phyloP scores from a whole-genome alignment of 2,888 invertebrate genomes.

The Tiliacea citrago region DNA sequence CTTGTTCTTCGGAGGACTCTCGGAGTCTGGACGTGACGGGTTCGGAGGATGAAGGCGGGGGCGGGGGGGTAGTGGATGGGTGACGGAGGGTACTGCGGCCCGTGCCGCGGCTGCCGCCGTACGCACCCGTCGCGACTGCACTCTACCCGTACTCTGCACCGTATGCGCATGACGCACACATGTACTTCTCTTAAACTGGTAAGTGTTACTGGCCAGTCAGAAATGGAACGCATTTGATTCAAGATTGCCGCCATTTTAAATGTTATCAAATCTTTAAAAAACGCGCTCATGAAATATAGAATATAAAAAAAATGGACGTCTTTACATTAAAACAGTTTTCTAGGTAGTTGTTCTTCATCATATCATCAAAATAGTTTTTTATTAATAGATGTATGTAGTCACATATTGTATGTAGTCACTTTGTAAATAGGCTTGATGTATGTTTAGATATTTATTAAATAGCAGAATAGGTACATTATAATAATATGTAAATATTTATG shows the following conservation, averaged over 20 bases:
- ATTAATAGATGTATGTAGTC: slow-evolving; percentile 32
- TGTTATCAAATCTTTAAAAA: not conserved
- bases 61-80: slow-evolving; percentile 82
- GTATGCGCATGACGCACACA: slow-evolving; percentile 80
- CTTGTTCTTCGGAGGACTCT: slow-evolving; percentile 88
- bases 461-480: not conserved
- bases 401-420: slow-evolving; percentile 19
- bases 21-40: slow-evolving; percentile 89
- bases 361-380: slow-evolving; percentile 42
- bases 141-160: slow-evolving; percentile 78
- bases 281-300: not conserved
- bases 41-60: slow-evolving; percentile 88
- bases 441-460: slow-evolving; percentile 52
- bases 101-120: slow-evolving; percentile 88
- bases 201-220: slow-evolving; percentile 16
- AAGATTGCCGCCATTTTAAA: not conserved
- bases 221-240: not conserved
- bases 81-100: slow-evolving; percentile 89
- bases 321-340: slow-evolving; percentile 23
- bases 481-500: slow-evolving; percentile 73
- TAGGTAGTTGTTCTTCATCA: slow-evolving; percentile 29
- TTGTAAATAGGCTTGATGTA: slow-evolving; percentile 55
- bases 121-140: slow-evolving; percentile 73
- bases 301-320: slow-evolving; percentile 1
- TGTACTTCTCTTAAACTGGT: slow-evolving; percentile 82